Conservation (phyloP, 1,140 invertebrate genomes). For the Condylostylus longicornis region DNA sequence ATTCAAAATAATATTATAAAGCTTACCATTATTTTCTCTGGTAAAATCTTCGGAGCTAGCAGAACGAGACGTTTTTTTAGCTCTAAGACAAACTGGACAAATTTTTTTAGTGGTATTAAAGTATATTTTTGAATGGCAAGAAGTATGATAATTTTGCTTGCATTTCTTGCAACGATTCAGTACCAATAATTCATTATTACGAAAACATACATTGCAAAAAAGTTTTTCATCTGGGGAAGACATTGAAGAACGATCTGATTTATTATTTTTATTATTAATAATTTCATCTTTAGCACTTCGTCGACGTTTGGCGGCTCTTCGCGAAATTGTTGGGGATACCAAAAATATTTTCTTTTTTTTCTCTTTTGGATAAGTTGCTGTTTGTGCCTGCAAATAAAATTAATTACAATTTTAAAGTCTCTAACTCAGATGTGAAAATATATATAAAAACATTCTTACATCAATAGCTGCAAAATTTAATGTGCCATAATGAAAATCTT, state of each 20-base stretch:
- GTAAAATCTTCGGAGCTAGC: too few relatives aligned
- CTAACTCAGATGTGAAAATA: too few relatives aligned
- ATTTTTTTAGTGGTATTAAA: constrained; percentile 1
- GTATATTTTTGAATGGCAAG: constrained; percentile 5
- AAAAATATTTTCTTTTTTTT: constrained; percentile 17
- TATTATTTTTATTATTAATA: constrained; percentile 1
- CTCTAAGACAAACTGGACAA: constrained; percentile 6
- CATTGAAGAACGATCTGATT: constrained; percentile 7
- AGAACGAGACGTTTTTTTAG: constrained; percentile 1
- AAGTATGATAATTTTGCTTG: constrained; percentile 6
- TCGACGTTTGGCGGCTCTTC: constrained; percentile 1
- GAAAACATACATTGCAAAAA: constrained; percentile 9
- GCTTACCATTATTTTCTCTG: too few relatives aligned
- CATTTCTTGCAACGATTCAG: constrained; percentile 8
- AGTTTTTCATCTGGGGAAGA: constrained; percentile 11
- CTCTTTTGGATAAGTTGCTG: constrained; percentile 8
- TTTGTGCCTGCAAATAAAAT: not conserved
- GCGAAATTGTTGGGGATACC: constrained; percentile 17
- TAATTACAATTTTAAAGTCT: not conserved
- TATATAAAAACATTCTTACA: not conserved
- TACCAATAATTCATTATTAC: constrained; percentile 4
- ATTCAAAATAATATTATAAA: not conserved
- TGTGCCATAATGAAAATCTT: constrained; percentile 26
- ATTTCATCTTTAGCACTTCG: constrained; percentile 4
- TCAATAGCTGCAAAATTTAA: not conserved